Base-by-base conservation (phyloP, 2,888 invertebrate species). In the Onthophagus sagittarius region DNA sequence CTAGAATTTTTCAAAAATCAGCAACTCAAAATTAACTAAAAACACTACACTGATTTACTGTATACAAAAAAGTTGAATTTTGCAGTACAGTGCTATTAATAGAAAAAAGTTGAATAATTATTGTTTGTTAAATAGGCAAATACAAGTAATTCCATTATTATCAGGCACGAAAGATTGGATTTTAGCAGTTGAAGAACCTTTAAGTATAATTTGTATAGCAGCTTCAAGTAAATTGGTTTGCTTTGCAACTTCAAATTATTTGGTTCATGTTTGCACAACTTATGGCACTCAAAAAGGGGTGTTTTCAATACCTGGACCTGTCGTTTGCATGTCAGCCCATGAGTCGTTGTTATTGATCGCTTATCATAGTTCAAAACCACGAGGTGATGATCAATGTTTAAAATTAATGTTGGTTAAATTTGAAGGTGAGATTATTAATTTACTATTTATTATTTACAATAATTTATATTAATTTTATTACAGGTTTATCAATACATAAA, bases 101-200 rank as follows among this genome's bases (percentile, higher is more conserved):
- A 3, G 23, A 23, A 23, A 23, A 23, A 23, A 23, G 23, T 23
- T 1, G 23, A 23, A 23, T 23, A 23, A 23, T 65, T 72, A 62
- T 67, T 2, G 63, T 63, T 39, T 62, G 39, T 70, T 70, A 14
- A 53, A n/a, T 85, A 94, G 94, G 81, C 81, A 93, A 92, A 84
- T 84, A 92, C 79, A 91, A 90, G 78, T 94, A 91, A 91, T 95
- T 81, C 91, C 93, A 0, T 88, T 96, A 77, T 87, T 90, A 82
- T 86, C 88, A 2, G 92, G 92, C 76, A 93, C 92, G 79, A 95
- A 94, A 82, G 97, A 98, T 84, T 98, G 98, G 98, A 90, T 90
- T 7, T 85, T 91, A 1, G 89, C 91, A 11, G 85, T 97, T 84
- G 92, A 94, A 0, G 92, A 92, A 77, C 91, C 90, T 0, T 97